These are phyloP conservation scores for Micrasema longulum DNA, from an alignment of 1,140 invertebrate genomes.

Conservation along the genomic window DNA sequence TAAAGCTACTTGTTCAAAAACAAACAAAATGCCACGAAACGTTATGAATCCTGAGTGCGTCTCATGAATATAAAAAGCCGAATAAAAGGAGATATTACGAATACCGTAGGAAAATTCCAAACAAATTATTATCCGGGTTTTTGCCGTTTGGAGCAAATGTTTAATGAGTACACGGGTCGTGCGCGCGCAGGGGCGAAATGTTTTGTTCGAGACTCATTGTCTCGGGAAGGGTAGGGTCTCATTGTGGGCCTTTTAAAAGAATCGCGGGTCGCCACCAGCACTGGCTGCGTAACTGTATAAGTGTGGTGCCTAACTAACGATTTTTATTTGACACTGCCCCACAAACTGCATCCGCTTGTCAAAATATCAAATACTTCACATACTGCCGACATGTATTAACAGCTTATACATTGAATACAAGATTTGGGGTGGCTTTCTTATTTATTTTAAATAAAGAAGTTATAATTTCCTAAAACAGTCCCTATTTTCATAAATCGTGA, in stretches of 20 bases:
- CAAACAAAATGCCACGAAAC: constrained; percentile 10
- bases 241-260: constrained; percentile 26
- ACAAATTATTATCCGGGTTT: constrained; percentile 32
- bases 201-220: constrained; percentile 43
- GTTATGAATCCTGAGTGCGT: constrained; percentile 3
- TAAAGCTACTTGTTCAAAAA: constrained; percentile 7
- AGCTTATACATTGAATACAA: too few relatives aligned
- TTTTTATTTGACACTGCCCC: constrained; percentile 20
- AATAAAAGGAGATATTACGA: constrained; percentile 19
- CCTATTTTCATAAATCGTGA: too few relatives aligned
- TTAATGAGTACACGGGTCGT: constrained; percentile 22
- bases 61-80: constrained; percentile 31
- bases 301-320: constrained; percentile 14
- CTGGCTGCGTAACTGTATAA: constrained; percentile 25
- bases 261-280: constrained; percentile 19
- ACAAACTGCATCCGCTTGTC: constrained; percentile 16
- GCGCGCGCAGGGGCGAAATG: constrained; percentile 28
- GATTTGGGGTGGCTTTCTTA: too few relatives aligned
- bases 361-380: constrained; percentile 28
- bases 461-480: too few relatives aligned
- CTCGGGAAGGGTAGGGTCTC: constrained; percentile 5
- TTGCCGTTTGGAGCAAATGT: constrained; percentile 32
- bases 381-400: too few relatives aligned
- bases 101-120: constrained; percentile 10
- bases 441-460: too few relatives aligned